These are phyloP conservation scores for Motacilla tschutschensis DNA, from an alignment of 2,113 vertebrate genomes.

Conservation along the genomic window DNA sequence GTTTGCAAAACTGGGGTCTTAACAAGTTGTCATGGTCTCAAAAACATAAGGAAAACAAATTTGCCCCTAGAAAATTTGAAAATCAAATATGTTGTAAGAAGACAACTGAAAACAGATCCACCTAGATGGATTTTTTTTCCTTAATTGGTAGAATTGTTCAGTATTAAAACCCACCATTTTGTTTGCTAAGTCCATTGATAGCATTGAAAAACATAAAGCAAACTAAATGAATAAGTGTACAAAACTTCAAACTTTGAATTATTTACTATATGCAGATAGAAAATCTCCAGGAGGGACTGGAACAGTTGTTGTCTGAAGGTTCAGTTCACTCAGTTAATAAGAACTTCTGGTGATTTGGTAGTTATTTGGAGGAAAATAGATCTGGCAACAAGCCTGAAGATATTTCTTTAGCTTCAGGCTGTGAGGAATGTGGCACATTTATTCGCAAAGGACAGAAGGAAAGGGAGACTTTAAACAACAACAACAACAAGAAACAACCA, in stretches of 20 bases:
- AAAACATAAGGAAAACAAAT: not conserved
- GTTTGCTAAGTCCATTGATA: not conserved
- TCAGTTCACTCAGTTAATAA: conserved; percentile 41
- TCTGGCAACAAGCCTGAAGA: conserved; percentile 35
- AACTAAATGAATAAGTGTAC: not conserved
- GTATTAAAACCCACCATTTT: not conserved
- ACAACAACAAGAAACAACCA: not conserved
- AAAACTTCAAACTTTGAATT: conserved; percentile 14
- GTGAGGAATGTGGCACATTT: conserved; percentile 4
- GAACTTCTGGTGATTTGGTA: conserved; percentile 41
- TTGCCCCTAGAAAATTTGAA: not conserved
- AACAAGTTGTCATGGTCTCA: not conserved
- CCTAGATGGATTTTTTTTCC: not conserved
- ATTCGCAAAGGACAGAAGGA: conserved; percentile 29
- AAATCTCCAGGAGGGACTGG: conserved; percentile 8
- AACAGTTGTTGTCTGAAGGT: conserved; percentile 49
- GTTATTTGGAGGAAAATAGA: conserved; percentile 40
- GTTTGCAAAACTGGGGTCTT: not conserved
- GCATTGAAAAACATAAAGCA: not conserved
- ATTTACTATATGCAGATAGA: not conserved
- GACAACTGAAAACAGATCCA: not conserved
- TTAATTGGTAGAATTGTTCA: not conserved
- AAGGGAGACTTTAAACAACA: not conserved
- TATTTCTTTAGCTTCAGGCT: conserved; percentile 11
- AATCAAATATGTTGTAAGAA: not conserved